Evolutionary conservation across 1,140 invertebrate genomes (phyloP).

Genomic region (Calephelis virginiensis): DNA sequence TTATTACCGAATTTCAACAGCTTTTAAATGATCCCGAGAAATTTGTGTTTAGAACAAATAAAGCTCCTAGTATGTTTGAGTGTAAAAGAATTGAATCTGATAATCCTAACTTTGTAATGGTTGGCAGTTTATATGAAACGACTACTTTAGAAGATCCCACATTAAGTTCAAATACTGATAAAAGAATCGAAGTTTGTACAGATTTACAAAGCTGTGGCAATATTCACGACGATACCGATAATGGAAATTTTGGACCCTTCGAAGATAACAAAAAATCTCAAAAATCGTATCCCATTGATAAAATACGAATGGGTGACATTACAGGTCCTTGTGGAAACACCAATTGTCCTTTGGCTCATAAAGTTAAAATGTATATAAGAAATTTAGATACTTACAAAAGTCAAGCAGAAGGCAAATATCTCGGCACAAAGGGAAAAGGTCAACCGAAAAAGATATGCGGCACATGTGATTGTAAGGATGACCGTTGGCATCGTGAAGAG

Average conservation of each 20-base stretch:
- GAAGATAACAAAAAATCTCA: conserved; percentile 27
- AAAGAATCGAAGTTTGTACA: conserved; percentile 65
- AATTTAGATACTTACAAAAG: conserved; percentile 63
- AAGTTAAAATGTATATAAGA: conserved; percentile 64
- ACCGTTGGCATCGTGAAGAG: conserved; percentile 57
- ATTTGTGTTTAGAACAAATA: conserved; percentile 70
- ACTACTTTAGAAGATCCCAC: conserved; percentile 65
- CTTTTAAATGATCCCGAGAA: conserved; percentile 59
- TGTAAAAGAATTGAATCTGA: conserved; percentile 62
- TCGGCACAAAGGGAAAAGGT: conserved; percentile 38
- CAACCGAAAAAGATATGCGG: conserved; percentile 56
- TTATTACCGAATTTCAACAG: conserved; percentile 71
- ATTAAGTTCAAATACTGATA: conserved; percentile 40
- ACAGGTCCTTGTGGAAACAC: conserved; percentile 65
- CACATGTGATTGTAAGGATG: conserved; percentile 65
- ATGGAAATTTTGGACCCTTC: conserved; percentile 36
- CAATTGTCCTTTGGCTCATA: conserved; percentile 65
- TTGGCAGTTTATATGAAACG: conserved; percentile 68
- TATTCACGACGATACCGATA: conserved; percentile 31
- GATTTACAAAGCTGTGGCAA: conserved; percentile 59
- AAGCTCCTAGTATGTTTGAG: conserved; percentile 66
- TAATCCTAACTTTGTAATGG: conserved; percentile 66
- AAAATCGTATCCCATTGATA: conserved; percentile 56
- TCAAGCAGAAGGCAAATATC: conserved; percentile 40
- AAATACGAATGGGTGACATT: conserved; percentile 71